Evolutionary conservation across 2,113 vertebrate genomes (phyloP), one percentile per base, ranked within the genome.

Genomic region (Cololabis saira): DNA sequence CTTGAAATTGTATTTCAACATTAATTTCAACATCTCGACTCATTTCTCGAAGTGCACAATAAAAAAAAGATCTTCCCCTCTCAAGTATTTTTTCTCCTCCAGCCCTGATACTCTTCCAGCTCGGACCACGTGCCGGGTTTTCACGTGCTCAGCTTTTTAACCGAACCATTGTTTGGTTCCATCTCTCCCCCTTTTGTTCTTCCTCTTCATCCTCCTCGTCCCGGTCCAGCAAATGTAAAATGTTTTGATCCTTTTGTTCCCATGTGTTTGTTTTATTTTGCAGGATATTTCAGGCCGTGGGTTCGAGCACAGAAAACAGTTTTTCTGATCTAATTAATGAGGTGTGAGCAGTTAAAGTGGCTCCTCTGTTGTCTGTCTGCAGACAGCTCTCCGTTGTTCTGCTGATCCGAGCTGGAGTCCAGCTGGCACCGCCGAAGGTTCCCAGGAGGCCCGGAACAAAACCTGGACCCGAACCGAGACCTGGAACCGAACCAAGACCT

Each of bases 371-470:
- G 55, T 11, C 48, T 27, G 24, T 27, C 24, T 27, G 24, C 2
- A 27, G 5, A 27, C 24, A 27, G 24, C 24, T 24, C 16, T 18
- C 24, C 5, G 5, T 52, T 63, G 33, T 43, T 18, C 61, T 18
- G 22, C 17, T 41, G 54, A 49, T 18, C 30, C 18, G 33, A 47
- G 21, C 24, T 47, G 27, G 42, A 64, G 18, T 44, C 55, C 0
- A 64, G 5, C 42, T 67, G 44, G 11, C 52, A 71, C 17, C 4
- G 47, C 44, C 22, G 40, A 42, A n/a, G 42, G 17, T 64, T 64
- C 61, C 69, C 42, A 56, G 61, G 24, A 72, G 44, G 57, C 24
- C n/a, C n/a, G n/a, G n/a, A n/a, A n/a, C n/a, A n/a, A n/a, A n/a
- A n/a, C n/a, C n/a, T n/a, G n/a, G n/a, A n/a, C n/a, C n/a, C n/a